Conservation (phyloP, 2,113 vertebrate species). For the Isurus oxyrinchus region DNA sequence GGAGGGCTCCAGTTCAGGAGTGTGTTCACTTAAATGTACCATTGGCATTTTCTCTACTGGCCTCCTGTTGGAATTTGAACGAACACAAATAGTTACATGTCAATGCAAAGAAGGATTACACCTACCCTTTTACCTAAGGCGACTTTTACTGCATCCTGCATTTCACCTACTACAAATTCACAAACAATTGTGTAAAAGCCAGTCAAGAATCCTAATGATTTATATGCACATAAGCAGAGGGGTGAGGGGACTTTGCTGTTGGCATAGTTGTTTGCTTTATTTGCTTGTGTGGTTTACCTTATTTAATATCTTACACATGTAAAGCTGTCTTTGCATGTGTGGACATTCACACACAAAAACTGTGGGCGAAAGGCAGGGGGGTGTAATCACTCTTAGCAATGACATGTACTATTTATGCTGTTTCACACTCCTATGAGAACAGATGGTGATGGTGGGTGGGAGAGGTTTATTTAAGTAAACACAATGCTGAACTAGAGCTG, state of each 20-base stretch:
- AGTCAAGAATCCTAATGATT: background rate
- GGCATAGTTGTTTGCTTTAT: background rate
- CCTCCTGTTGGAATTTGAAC: background rate
- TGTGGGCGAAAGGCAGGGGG: background rate
- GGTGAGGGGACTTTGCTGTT: no score
- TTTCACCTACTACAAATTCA: background rate
- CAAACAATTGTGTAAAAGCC: background rate
- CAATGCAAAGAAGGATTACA: background rate
- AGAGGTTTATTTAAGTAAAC: background rate
- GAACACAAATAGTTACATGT: background rate
- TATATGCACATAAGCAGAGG: background rate
- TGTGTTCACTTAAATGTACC: background rate
- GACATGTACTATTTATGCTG: background rate
- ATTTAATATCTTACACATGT: constrained; percentile 6
- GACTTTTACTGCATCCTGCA: background rate
- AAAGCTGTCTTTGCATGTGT: constrained; percentile 13
- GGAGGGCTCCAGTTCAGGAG: background rate
- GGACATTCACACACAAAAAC: background rate
- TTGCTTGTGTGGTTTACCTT: background rate
- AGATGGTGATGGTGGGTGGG: background rate
- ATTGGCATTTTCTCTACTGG: background rate
- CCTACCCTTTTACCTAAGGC: background rate
- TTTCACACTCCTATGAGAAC: constrained; percentile 12
- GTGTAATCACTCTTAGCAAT: constrained; percentile 22
- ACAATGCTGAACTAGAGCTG: background rate